phyloP scores from a whole-genome alignment of 2,888 invertebrate species.

The Cosmopolites sordidus region DNA sequence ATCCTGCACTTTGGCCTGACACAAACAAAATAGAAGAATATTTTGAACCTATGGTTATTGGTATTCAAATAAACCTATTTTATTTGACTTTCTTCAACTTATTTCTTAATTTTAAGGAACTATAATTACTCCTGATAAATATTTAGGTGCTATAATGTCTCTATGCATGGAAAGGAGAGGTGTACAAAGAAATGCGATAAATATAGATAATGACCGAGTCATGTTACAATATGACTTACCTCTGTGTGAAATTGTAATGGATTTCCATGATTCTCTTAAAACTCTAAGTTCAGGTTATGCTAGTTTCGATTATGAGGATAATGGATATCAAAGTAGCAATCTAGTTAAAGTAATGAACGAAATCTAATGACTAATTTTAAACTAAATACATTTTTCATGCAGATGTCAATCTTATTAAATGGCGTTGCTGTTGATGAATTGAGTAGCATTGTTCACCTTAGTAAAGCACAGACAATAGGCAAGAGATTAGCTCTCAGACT shows the following conservation, averaged over 20 bases:
- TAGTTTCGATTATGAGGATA: constrained; percentile 88
- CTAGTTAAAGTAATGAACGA: constrained; percentile 66
- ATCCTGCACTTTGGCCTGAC: constrained; percentile 72
- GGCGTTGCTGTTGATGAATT: constrained; percentile 78
- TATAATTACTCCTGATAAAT: constrained; percentile 79
- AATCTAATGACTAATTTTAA: constrained; percentile 1
- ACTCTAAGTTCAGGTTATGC: constrained; percentile 91
- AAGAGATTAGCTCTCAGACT: constrained; percentile 69
- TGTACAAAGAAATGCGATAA: constrained; percentile 61
- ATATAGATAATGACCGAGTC: constrained; percentile 78
- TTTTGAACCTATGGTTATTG: constrained; percentile 82
- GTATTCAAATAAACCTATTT: constrained; percentile 50
- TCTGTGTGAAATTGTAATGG: constrained; percentile 87
- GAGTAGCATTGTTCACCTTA: constrained; percentile 72
- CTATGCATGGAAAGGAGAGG: constrained; percentile 75
- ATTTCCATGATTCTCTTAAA: constrained; percentile 92
- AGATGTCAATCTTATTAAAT: constrained; percentile 78
- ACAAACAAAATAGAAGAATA: constrained; percentile 64
- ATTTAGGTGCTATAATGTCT: constrained; percentile 64
- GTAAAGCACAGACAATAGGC: constrained; percentile 62
- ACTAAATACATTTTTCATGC: constrained; percentile 33
- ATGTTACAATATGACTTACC: constrained; percentile 82
- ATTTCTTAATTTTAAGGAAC: constrained; percentile 56
- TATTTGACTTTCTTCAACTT: background rate
- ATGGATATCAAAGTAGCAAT: constrained; percentile 73